Conservation (phyloP, 2,888 invertebrate genomes). For the Cetonia aurata region DNA sequence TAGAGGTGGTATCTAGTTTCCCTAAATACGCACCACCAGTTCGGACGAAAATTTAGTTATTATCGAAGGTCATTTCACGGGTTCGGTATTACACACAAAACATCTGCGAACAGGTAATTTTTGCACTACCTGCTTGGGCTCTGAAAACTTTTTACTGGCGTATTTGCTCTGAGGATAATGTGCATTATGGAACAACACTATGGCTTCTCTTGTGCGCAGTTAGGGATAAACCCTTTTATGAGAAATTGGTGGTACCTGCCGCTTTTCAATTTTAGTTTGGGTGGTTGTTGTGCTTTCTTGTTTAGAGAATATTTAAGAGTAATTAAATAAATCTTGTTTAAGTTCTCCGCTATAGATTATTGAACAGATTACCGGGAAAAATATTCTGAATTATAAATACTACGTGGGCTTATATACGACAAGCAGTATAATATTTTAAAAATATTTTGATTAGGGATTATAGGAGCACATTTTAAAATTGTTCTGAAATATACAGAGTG, state of each 20-base stretch:
- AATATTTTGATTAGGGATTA: no score
- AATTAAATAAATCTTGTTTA: no score
- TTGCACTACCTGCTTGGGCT: constrained; percentile 36
- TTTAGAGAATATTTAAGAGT: no score
- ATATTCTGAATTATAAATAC: no score
- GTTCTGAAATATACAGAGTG: no score
- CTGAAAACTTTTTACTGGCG: constrained; percentile 6
- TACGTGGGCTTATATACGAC: no score
- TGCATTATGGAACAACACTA: constrained; percentile 19
- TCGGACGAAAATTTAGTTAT: constrained; percentile 21
- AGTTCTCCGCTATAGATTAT: no score
- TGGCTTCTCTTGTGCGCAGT: background rate
- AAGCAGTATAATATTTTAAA: no score
- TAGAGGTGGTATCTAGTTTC: background rate
- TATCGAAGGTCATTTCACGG: constrained; percentile 11
- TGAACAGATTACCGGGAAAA: no score
- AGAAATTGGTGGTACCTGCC: background rate
- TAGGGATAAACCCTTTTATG: constrained; percentile 8
- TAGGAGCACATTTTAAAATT: no score
- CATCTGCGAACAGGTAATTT: constrained; percentile 36
- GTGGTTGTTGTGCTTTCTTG: no score
- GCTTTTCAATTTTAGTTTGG: background rate
- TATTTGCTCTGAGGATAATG: constrained; percentile 7
- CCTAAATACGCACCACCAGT: constrained; percentile 14
- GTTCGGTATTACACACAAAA: constrained; percentile 11